phyloP scores from a whole-genome alignment of 2,888 invertebrate species.

The Ormyrus labotus region DNA sequence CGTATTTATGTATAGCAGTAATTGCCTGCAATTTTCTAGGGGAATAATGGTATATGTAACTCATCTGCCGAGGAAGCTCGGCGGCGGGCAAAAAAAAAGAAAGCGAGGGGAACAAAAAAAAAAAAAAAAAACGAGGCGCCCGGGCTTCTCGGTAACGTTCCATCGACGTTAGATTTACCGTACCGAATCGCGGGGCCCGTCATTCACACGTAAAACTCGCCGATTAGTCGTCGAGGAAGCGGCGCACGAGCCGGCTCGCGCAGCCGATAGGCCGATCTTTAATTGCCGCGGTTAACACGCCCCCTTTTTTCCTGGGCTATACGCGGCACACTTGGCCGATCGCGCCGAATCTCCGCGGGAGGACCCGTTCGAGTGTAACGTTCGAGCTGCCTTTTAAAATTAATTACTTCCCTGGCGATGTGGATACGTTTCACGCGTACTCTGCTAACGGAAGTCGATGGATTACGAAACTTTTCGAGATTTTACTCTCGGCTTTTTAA shows the following conservation, averaged over 20 bases:
- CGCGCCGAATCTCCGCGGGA: neutral
- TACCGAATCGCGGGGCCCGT: conserved; percentile 8
- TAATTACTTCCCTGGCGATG: too few relatives aligned
- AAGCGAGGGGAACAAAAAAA: neutral
- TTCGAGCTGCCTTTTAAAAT: too few relatives aligned
- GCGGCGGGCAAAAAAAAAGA: conserved; percentile 7
- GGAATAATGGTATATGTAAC: conserved; percentile 34
- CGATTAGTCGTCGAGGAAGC: conserved; percentile 28
- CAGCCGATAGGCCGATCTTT: neutral
- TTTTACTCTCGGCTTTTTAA: too few relatives aligned
- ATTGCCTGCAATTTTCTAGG: conserved; percentile 38
- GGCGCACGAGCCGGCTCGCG: neutral
- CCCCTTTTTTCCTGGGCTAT: neutral
- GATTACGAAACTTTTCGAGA: too few relatives aligned
- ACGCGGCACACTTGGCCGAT: neutral
- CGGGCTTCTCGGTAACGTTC: conserved; percentile 11
- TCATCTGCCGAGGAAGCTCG: conserved; percentile 30
- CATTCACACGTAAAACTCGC: conserved; percentile 40
- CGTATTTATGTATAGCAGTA: neutral
- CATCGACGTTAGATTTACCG: neutral
- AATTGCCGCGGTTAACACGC: conserved; percentile 12
- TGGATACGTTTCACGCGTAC: too few relatives aligned
- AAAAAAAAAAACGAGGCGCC: neutral
- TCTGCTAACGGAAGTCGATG: too few relatives aligned
- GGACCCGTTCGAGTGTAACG: too few relatives aligned